Percentiles rank a stretch among this genome's conserved stretches.
Conservation (phyloP, 2,113 vertebrate genomes). For the Sturnira hondurensis region DNA sequence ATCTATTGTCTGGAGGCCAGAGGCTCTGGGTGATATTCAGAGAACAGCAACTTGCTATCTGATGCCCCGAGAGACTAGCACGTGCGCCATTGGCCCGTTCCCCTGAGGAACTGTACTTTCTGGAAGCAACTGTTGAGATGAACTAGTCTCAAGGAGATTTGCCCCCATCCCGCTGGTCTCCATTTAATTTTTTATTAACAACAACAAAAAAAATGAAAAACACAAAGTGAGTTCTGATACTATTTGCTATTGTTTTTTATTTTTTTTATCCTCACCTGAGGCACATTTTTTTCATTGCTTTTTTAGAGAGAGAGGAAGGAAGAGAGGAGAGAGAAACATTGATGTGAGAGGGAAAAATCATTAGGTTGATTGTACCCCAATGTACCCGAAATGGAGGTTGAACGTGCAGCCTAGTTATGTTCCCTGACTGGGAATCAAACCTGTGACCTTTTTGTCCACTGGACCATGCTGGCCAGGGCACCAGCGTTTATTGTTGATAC, state of each 20-base stretch:
- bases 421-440: too few species aligned
- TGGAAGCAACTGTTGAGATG: neutral
- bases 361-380: too few species aligned
- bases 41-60: neutral
- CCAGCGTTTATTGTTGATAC: neutral
- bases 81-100: neutral
- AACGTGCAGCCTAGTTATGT: too few species aligned
- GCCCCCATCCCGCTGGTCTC: neutral
- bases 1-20: neutral
- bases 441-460: too few species aligned
- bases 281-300: too few species aligned
- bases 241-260: neutral
- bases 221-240: neutral
- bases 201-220: neutral
- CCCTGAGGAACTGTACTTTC: neutral
- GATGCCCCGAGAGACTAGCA: neutral
- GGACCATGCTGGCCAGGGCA: too few species aligned
- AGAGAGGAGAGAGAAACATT: too few species aligned
- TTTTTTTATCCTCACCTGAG: too few species aligned
- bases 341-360: too few species aligned
- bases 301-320: too few species aligned
- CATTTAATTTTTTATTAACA: neutral
- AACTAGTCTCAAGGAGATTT: neutral
- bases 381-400: too few species aligned
- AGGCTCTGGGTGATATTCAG: neutral